Conservation (phyloP, 1,140 invertebrate species). For the Leguminivora glycinivorella region DNA sequence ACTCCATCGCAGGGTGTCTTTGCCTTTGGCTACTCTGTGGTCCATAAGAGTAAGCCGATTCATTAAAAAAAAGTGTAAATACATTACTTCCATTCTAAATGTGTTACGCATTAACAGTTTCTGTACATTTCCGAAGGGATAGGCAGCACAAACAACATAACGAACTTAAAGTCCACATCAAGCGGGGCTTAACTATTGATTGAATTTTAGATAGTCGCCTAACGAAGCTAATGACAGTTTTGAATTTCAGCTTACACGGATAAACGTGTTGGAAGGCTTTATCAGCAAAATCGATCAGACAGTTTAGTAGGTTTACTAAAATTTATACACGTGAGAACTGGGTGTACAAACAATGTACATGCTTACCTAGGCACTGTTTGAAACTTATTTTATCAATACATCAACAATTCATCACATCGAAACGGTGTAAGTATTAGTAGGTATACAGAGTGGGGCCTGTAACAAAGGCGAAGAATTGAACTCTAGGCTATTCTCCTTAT, state of each 20-base stretch:
- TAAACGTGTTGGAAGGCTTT: background rate
- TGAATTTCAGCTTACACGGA: slow-evolving; percentile 15
- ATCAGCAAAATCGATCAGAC: background rate
- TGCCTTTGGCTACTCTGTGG: too few relatives aligned
- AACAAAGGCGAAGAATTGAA: too few relatives aligned
- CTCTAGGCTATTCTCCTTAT: too few relatives aligned
- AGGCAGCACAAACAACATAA: slow-evolving; percentile 3
- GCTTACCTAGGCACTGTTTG: too few relatives aligned
- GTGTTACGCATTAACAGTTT: background rate
- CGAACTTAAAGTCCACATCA: slow-evolving; percentile 15
- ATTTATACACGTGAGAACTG: background rate
- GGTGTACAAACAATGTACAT: too few relatives aligned
- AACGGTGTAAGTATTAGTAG: too few relatives aligned
- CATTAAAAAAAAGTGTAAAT: too few relatives aligned
- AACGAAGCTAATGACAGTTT: slow-evolving; percentile 15
- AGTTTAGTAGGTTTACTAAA: background rate
- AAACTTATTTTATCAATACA: too few relatives aligned
- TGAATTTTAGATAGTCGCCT: slow-evolving; percentile 14
- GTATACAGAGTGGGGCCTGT: too few relatives aligned
- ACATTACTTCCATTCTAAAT: background rate
- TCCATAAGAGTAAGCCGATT: too few relatives aligned
- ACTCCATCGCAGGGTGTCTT: too few relatives aligned
- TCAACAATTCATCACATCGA: too few relatives aligned
- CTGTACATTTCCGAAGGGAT: background rate
- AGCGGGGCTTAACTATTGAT: slow-evolving; percentile 24